phyloP scores from a whole-genome alignment of 1,140 invertebrate genomes.

The Micrasema longulum region DNA sequence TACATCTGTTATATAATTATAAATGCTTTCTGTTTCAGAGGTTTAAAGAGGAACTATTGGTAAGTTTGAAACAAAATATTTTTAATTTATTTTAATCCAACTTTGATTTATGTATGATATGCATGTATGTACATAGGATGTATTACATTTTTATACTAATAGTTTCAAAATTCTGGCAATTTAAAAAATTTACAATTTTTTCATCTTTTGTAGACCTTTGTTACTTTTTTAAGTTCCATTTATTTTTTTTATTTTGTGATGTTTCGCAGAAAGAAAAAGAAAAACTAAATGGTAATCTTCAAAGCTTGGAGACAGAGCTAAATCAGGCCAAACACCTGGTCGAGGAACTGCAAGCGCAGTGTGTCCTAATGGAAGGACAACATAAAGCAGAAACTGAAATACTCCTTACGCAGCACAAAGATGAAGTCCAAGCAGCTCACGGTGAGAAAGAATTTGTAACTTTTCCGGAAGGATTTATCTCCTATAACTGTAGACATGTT shows the following conservation, averaged over 20 bases:
- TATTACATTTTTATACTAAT: too few species aligned
- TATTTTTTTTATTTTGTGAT: too few species aligned
- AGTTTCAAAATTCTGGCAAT: too few species aligned
- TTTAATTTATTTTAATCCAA: not conserved
- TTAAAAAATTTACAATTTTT: too few species aligned
- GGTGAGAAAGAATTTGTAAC: too few species aligned
- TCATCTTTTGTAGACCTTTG: too few species aligned
- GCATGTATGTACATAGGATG: too few species aligned
- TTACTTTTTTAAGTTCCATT: not conserved
- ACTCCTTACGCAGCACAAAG: constrained; percentile 61
- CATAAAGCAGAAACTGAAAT: constrained; percentile 60
- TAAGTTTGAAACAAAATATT: constrained; percentile 60
- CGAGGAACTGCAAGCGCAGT: constrained; percentile 65
- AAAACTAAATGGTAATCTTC: constrained; percentile 1
- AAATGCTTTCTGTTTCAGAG: constrained; percentile 61
- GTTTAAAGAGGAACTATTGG: constrained; percentile 75
- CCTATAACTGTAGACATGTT: too few species aligned
- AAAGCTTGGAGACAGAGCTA: constrained; percentile 61
- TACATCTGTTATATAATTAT: not conserved
- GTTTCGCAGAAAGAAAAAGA: constrained; percentile 58
- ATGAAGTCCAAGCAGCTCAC: constrained; percentile 62
- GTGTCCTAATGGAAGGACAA: constrained; percentile 60
- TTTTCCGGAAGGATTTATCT: too few species aligned
- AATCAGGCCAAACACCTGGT: constrained; percentile 62
- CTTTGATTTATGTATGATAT: too few species aligned